Base-by-base conservation (phyloP, 2,797 vertebrate genomes). In the Sylvia borin region DNA sequence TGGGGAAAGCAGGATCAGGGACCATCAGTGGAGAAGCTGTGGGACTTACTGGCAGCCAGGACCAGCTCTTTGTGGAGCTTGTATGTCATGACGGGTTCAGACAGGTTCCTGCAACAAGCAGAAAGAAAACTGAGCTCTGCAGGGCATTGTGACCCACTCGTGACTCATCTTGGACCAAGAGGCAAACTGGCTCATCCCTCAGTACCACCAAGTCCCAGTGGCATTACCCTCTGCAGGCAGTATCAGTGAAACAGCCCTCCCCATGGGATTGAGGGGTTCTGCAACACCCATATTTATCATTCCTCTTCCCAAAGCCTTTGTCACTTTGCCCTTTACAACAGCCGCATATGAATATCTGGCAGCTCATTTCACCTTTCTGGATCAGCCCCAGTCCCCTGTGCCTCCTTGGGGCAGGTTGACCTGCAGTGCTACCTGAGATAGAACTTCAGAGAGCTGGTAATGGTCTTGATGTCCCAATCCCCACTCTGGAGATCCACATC, bases 21-120 rank as follows among this genome's bases (percentile, higher is more conserved):
- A 61, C 20, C 6, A 6, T 19, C 14, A 1, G 26, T 32, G 19
- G 38, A 22, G 75, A 50, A 48, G 38, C 40, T 9, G 55, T 0
- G 3, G 72, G 18, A 98, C 99, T 99, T 99, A 99, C 99, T 99
- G 98, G 99, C 99, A 97, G 99, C 99, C 89, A 97, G 98, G 95
- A 99, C 98, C 95, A 99, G 98, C 88, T 99, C 98, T 96, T 98
- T 98, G 97, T 99, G 99, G 38, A 99, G 98, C 93, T 96, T 97
- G 97, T 99, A 99, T 17, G 99, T 99, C 99, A 99, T 99, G 92
- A 99, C 97, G 13, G 99, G 99, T 97, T 99, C 99, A 91, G 98
- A 98, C 71, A 99, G 98, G 97, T 98, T 99, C 98, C 99, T 99
- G 96, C 88, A 98, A 91, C 32, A 76, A 97, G 42, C 83, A 96